phyloP scores from a whole-genome alignment of 2,113 vertebrate species.

The Caloenas nicobarica region DNA sequence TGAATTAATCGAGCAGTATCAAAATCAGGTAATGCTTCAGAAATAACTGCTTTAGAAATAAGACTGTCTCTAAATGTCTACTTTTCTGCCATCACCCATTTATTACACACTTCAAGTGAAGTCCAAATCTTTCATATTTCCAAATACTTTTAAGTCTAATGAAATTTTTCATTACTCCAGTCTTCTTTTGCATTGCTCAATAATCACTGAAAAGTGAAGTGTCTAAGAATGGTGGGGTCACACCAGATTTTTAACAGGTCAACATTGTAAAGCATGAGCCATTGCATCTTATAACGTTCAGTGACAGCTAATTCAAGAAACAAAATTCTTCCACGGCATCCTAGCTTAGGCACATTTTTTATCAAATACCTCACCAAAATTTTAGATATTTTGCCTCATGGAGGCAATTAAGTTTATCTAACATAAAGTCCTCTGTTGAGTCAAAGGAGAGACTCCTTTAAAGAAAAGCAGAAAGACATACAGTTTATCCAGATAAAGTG shows the following conservation, averaged over 20 bases:
- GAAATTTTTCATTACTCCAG: neutral
- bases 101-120: neutral
- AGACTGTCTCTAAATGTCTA: neutral
- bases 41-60: conserved; percentile 41
- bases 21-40: conserved; percentile 35
- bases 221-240: neutral
- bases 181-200: neutral
- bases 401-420: neutral
- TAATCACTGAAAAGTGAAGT: neutral
- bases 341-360: neutral
- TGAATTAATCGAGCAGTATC: conserved; percentile 33
- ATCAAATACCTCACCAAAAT: neutral
- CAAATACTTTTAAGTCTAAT: neutral
- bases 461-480: neutral
- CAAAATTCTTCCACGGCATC: neutral
- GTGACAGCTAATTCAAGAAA: neutral
- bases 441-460: neutral
- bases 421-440: neutral
- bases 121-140: neutral
- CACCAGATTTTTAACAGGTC: neutral
- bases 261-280: neutral
- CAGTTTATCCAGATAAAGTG: neutral
- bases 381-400: neutral
- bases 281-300: neutral
- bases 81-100: neutral